These are phyloP conservation scores for Bujurquina vittata DNA, from an alignment of 2,113 vertebrate genomes.

Conservation along the genomic window DNA sequence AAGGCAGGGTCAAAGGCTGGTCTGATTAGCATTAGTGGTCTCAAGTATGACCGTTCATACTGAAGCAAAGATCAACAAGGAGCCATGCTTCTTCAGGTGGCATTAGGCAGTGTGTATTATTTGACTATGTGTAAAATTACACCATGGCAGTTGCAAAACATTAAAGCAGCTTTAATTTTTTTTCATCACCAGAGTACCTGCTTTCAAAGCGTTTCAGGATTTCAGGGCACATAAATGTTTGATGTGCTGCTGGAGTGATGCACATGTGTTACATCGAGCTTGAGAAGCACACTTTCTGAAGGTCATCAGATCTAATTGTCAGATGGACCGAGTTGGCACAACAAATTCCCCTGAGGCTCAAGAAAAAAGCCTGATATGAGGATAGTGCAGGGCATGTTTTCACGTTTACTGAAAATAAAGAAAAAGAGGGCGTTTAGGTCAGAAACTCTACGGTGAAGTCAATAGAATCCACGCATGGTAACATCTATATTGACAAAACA, in stretches of 20 bases:
- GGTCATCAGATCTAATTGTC: constrained; percentile 61
- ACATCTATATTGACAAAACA: neutral
- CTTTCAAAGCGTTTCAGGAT: constrained; percentile 54
- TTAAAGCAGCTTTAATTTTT: constrained; percentile 36
- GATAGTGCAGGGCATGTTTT: constrained; percentile 24
- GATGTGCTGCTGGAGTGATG: constrained; percentile 52
- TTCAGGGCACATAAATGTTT: constrained; percentile 67
- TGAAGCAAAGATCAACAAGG: constrained; percentile 48
- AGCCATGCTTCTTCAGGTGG: constrained; percentile 15
- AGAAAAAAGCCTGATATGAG: constrained; percentile 17
- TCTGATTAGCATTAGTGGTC: constrained; percentile 33
- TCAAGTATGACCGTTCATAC: constrained; percentile 34
- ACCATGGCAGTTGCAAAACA: constrained; percentile 36
- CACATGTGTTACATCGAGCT: constrained; percentile 36
- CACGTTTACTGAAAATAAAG: constrained; percentile 62
- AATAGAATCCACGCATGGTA: constrained; percentile 9
- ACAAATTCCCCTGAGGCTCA: constrained; percentile 43
- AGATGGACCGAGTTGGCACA: constrained; percentile 36
- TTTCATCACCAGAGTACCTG: constrained; percentile 34
- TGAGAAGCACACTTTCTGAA: constrained; percentile 56
- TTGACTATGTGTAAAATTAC: constrained; percentile 36
- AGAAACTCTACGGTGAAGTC: constrained; percentile 25
- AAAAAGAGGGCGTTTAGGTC: constrained; percentile 45
- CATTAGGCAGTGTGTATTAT: constrained; percentile 16
- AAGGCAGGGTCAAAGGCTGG: constrained; percentile 58